Evolutionary conservation across 2,888 invertebrate species (phyloP).

Genomic region (Harmothoe impar): DNA sequence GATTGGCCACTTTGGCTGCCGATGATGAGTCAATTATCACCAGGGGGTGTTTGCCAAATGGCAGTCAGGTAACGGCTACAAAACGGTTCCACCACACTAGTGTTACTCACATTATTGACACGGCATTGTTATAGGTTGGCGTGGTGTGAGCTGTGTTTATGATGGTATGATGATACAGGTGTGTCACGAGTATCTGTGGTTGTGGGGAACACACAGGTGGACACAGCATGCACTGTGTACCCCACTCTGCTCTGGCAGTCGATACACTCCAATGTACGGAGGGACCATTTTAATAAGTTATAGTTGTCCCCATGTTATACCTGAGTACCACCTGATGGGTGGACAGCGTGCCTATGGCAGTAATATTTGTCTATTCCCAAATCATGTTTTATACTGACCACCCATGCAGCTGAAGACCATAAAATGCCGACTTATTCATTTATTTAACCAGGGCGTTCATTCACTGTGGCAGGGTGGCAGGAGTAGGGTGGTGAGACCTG

Average conservation of each 20-base stretch:
- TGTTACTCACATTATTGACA: neutral
- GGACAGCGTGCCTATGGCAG: no score
- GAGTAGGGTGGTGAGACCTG: no score
- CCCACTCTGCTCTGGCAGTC: no score
- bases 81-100: neutral
- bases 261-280: no score
- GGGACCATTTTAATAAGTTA: no score
- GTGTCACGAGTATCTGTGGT: neutral
- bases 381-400: no score
- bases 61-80: neutral
- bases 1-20: slow-evolving; percentile 50
- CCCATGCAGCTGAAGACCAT: no score
- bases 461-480: no score
- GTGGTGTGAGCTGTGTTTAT: neutral
- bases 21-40: slow-evolving; percentile 50
- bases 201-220: neutral
- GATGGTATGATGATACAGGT: neutral
- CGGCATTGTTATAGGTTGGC: neutral
- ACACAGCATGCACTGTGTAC: no score
- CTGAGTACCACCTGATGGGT: neutral
- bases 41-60: neutral
- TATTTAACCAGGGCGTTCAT: no score
- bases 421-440: no score
- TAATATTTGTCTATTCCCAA: no score
- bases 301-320: neutral